Conservation (phyloP, 2,888 invertebrate genomes). For the Pyrrhia umbra region DNA sequence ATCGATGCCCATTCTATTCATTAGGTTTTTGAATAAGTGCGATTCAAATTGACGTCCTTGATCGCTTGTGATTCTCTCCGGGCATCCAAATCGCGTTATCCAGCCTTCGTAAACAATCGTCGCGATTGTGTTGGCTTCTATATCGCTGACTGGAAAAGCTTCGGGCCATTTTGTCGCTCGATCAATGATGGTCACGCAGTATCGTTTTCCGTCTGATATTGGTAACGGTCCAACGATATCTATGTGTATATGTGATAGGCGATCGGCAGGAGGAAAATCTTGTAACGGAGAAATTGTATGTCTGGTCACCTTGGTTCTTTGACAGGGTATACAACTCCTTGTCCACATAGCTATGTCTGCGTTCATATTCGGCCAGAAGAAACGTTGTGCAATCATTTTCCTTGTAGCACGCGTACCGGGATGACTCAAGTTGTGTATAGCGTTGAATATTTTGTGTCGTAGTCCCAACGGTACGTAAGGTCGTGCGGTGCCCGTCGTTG, state of each 20-base stretch:
- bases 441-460: background rate
- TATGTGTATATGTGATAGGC: background rate
- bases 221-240: constrained; percentile 1
- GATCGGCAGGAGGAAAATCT: background rate
- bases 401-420: constrained; percentile 1
- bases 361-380: too few species aligned
- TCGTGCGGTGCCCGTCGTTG: background rate
- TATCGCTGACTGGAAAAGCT: constrained; percentile 1
- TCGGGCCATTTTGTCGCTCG: background rate
- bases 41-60: constrained; percentile 1
- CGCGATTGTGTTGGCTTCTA: constrained; percentile 1
- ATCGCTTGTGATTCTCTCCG: constrained; percentile 1
- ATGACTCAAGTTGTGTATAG: background rate
- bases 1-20: background rate
- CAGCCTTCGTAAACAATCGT: background rate
- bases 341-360: background rate
- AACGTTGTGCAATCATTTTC: too few species aligned
- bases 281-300: background rate
- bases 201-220: background rate
- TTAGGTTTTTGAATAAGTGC: background rate
- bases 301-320: background rate
- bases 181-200: too few species aligned
- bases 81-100: background rate
- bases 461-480: background rate
- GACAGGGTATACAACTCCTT: background rate